Base-by-base conservation (phyloP, 1,140 invertebrate genomes). In the Fopius arisanus region DNA sequence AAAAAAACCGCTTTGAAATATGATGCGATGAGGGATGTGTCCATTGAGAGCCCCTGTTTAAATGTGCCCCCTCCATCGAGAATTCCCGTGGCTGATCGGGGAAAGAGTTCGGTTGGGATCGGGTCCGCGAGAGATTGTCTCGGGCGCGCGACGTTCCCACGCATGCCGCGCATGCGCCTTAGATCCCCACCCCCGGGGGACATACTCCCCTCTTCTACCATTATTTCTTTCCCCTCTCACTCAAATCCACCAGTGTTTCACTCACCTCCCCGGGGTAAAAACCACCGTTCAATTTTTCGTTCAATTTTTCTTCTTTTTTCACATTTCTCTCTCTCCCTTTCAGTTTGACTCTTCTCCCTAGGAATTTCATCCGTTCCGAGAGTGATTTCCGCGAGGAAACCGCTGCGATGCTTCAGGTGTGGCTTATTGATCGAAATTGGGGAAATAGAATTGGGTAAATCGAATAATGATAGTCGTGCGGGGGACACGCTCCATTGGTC, bases 131-230 rank as follows among this genome's bases (percentile, higher is more conserved):
- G 78, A 75, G 72, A 75, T 74, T 76, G 77, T 78, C 72, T 73
- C 74, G 73, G 72, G 69, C 77, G 79, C 80, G 83, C 81, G 82
- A 84, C 84, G 84, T 88, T 88, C 86, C 85, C 85, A 88, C 86
- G 86, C 82, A 83, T 80, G 79, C 70, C 77, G 82, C 83, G 80
- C 81, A 83, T 85, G 83, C 83, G 81, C 79, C 62, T 26, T 48
- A 48, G 40, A 41, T 29, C 73, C 63, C 73, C 48, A 54, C 67
- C 68, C 40, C 54, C 73, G 29, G 62, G 62, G 62, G 62, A 65
- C 62, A 65, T 14, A n/a, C 59, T 33, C 54, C 31, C 67, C 67
- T 40, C 40, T 41, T 23, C 67, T 63, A 29, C 59, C 59, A 51
- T 26, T 33, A 51, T 26, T 69, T 28, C 19, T 16, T 54, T 59